Conservation (phyloP, 2,113 vertebrate species). For the Percina caprodes region DNA sequence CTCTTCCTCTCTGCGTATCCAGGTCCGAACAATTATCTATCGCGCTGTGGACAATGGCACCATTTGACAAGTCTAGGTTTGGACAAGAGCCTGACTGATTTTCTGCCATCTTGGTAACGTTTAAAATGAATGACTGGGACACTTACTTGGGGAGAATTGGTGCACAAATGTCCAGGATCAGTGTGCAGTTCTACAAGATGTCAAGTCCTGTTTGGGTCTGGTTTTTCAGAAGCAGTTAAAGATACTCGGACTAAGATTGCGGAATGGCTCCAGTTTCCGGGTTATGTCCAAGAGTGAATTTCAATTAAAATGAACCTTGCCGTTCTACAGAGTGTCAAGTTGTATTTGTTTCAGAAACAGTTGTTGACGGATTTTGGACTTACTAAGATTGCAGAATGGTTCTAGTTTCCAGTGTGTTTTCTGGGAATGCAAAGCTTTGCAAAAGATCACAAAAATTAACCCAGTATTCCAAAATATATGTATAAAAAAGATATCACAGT, state of each 20-base stretch:
- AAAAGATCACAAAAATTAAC: background rate
- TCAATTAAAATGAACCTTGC: too few relatives aligned
- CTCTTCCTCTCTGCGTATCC: constrained; percentile 40
- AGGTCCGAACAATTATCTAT: constrained; percentile 48
- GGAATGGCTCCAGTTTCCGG: too few relatives aligned
- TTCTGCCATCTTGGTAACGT: constrained; percentile 63
- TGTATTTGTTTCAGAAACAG: background rate
- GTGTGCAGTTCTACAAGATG: background rate
- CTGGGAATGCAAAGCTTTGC: background rate
- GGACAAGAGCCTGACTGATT: constrained; percentile 51
- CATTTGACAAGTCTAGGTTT: constrained; percentile 63
- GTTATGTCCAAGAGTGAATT: too few relatives aligned
- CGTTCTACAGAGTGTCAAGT: background rate
- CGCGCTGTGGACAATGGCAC: constrained; percentile 42
- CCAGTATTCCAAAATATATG: background rate
- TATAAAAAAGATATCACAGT: background rate
- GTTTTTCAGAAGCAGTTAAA: background rate
- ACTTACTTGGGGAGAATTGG: constrained; percentile 7
- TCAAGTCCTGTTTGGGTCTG: background rate
- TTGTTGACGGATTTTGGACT: accelerated
- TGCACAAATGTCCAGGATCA: background rate
- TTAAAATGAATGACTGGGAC: background rate
- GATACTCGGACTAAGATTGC: too few relatives aligned
- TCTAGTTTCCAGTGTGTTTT: background rate
- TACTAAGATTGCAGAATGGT: background rate